Percentiles rank a stretch among this genome's conserved stretches.
These are phyloP conservation scores for Oncorhynchus kisutch DNA, from an alignment of 2,113 vertebrate genomes.

Conservation along the genomic window DNA sequence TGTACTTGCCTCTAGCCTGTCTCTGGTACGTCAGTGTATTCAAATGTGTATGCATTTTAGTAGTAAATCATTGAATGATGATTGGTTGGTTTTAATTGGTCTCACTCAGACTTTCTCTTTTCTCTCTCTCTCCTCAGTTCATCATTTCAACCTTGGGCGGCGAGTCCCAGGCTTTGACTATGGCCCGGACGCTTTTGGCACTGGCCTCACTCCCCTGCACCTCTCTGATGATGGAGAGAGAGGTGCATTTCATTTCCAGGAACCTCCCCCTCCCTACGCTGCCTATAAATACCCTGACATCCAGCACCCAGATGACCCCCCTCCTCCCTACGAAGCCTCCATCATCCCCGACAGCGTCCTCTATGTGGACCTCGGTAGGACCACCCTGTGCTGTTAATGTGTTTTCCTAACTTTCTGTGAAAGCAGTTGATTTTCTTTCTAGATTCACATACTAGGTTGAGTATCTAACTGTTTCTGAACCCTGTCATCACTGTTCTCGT, in stretches of 20 bases:
- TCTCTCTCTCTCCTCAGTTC: slow-evolving; percentile 73
- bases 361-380: slow-evolving; percentile 84
- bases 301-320: slow-evolving; percentile 92
- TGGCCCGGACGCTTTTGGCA: slow-evolving; percentile 89
- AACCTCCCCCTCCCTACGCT: slow-evolving; percentile 93
- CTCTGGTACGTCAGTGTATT: not conserved
- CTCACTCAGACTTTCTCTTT: not conserved
- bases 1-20: not conserved
- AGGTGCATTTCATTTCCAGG: slow-evolving; percentile 95
- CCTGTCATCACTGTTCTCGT: not conserved
- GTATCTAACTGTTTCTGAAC: not conserved
- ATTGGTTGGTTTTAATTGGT: too few species aligned
- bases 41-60: too few species aligned
- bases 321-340: slow-evolving; percentile 95
- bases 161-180: slow-evolving; percentile 96
- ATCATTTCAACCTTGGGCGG: slow-evolving; percentile 96
- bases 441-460: not conserved
- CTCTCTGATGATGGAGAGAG: slow-evolving; percentile 96
- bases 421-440: not conserved
- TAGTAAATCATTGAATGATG: too few species aligned
- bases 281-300: slow-evolving; percentile 97
- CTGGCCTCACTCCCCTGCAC: slow-evolving; percentile 93
- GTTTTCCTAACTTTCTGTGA: not conserved
- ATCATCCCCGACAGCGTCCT: slow-evolving; percentile 88
- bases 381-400: not conserved